Evolutionary conservation across 2,888 invertebrate genomes (phyloP).

Genomic region (Ormyrus nitidulus): DNA sequence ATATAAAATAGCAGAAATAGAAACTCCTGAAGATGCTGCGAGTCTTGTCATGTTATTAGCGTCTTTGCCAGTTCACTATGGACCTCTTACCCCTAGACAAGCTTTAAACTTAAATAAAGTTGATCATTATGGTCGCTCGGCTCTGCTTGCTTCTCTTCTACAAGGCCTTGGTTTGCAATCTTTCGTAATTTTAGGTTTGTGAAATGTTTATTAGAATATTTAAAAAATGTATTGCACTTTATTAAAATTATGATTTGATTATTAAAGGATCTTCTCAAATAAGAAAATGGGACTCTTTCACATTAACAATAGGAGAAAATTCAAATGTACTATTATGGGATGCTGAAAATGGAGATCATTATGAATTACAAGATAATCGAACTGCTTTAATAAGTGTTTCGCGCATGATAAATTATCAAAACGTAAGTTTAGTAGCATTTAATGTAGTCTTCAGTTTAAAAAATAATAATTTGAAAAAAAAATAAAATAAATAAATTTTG

Average conservation of each 20-base stretch:
- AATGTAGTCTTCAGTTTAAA: neutral
- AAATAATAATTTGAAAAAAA: neutral
- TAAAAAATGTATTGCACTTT: neutral
- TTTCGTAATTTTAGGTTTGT: slow-evolving; percentile 69
- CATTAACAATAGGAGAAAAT: slow-evolving; percentile 65
- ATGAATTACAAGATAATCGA: slow-evolving; percentile 68
- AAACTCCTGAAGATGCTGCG: slow-evolving; percentile 67
- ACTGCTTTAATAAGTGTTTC: slow-evolving; percentile 68
- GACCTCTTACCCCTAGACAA: slow-evolving; percentile 70
- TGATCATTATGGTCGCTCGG: slow-evolving; percentile 72
- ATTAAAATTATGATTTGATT: slow-evolving; percentile 9
- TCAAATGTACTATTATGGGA: slow-evolving; percentile 68
- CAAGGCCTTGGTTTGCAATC: slow-evolving; percentile 68
- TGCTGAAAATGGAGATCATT: slow-evolving; percentile 70
- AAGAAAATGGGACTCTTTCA: slow-evolving; percentile 70
- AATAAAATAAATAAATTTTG: slow-evolving; percentile 27
- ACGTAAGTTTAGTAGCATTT: slow-evolving; percentile 61
- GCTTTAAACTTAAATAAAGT: slow-evolving; percentile 71
- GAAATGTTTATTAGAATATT: slow-evolving; percentile 6
- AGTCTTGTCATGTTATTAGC: slow-evolving; percentile 68
- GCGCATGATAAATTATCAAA: slow-evolving; percentile 70
- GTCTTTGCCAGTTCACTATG: slow-evolving; percentile 68
- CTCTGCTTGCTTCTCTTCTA: slow-evolving; percentile 67
- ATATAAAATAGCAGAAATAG: slow-evolving; percentile 67
- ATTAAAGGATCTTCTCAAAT: slow-evolving; percentile 69